Evolutionary conservation across 23 tunicate genomes (phyloP).

Genomic region (Aplidium turbinatum): DNA sequence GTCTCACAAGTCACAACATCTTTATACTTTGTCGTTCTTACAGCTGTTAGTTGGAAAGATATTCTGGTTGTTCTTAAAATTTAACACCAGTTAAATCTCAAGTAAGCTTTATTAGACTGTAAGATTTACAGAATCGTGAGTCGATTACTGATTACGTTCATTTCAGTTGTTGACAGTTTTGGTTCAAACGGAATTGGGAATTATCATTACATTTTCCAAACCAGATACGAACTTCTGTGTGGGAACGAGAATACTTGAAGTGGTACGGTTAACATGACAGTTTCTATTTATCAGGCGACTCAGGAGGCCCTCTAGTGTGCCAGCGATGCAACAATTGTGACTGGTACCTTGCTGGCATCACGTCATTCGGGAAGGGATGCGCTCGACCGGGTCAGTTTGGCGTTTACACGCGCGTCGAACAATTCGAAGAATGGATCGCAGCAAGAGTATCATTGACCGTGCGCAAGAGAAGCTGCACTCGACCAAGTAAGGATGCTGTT

Average conservation of each 20-base stretch:
- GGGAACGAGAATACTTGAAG: neutral
- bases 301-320: slow-evolving; percentile 85
- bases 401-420: slow-evolving; percentile 66
- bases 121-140: too few species aligned
- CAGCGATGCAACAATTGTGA: slow-evolving; percentile 63
- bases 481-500: too few species aligned
- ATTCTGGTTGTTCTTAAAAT: too few species aligned
- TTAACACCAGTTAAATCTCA: too few species aligned
- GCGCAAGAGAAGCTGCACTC: too few species aligned
- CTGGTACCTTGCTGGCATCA: slow-evolving; percentile 67
- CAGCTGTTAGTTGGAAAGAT: neutral
- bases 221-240: neutral
- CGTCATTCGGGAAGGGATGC: slow-evolving; percentile 74
- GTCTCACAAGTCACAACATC: neutral
- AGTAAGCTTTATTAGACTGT: too few species aligned
- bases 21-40: neutral
- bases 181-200: neutral
- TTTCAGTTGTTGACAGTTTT: too few species aligned
- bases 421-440: slow-evolving; percentile 52
- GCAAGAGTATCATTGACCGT: too few species aligned
- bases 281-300: slow-evolving; percentile 46
- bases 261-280: neutral
- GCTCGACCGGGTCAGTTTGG: slow-evolving; percentile 63
- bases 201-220: too few species aligned
- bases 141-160: too few species aligned